Evolutionary conservation across 2,888 invertebrate genomes (phyloP), one percentile per base, ranked within the genome.

Genomic region (Drosophila bunnanda): DNA sequence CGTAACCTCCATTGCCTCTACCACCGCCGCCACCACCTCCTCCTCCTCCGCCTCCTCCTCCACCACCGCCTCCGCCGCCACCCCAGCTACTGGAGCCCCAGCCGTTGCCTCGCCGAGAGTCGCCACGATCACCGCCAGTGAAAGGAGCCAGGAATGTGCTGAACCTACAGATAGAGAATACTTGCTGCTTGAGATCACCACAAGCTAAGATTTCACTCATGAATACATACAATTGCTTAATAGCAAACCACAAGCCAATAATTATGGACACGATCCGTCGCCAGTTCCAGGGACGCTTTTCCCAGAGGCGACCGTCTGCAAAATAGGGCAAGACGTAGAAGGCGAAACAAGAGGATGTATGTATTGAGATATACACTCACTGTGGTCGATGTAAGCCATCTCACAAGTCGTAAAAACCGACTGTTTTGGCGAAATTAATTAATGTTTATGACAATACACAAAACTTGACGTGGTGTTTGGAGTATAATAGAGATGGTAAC

Each of bases 281-380:
- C 58, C 80, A 56, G 70, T 88, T 82, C 90, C 90, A 90, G 74
- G 90, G 91, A 61, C 90, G 84, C 46, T 81, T 85, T 60, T 89
- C 85, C 77, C 82, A 83, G 1, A 90, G 79, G 5, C 86, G 86
- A 72, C 90, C 90, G 83, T 82, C 90, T 90, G 34, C 17, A 71
- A 69, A 7, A 4, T 22, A 0, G 36, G 12, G 17, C n/a, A 50
- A 52, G 13, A 8, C n/a, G 17, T 50, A 20, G n/a, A 20, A n/a
- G 15, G 15, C 12, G 9, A 15, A 32, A 20, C 50, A 15, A 10
- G 20, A 5, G 9, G 13, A 20, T 15, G 6, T 15, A 8, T 25
- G 12, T 10, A 17, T n/a, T 39, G 7, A n/a, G n/a, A n/a, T 2
- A 15, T 7, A 10, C 3, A 69, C 84, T 83, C 38, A 85, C 85